Evolutionary conservation across 37 sponge, comb jelly and placozoan species (phyloP).

Genomic region (Agelas oroides): DNA sequence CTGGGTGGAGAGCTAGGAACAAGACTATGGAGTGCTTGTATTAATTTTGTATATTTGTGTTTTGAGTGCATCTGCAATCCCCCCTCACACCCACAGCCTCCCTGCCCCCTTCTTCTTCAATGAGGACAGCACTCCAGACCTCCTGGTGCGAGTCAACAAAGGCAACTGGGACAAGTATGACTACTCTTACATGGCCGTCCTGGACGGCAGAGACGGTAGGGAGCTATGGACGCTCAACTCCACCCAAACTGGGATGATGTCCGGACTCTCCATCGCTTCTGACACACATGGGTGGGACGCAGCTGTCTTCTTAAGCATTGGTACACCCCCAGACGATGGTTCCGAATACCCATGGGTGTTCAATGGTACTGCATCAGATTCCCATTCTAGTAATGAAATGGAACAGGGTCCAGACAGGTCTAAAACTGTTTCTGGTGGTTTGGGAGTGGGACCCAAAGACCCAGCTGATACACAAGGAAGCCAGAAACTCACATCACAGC

Average conservation of each 20-base stretch:
- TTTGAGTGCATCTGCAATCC: too few species aligned
- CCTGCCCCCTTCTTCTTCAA: slow-evolving; percentile 81
- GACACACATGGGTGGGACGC: slow-evolving; percentile 62
- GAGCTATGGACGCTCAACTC: slow-evolving; percentile 73
- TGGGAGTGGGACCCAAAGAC: too few species aligned
- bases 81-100: slow-evolving; percentile 43
- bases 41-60: too few species aligned
- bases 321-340: not conserved
- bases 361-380: too few species aligned
- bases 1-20: too few species aligned
- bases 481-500: too few species aligned
- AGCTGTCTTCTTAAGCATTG: slow-evolving; percentile 53
- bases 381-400: too few species aligned
- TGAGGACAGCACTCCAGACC: slow-evolving; percentile 68
- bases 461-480: too few species aligned
- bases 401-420: too few species aligned
- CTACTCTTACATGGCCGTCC: slow-evolving; percentile 50
- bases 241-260: slow-evolving; percentile 43
- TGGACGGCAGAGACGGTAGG: slow-evolving; percentile 69
- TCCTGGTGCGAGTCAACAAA: slow-evolving; percentile 60
- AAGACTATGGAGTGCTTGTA: too few species aligned
- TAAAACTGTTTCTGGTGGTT: too few species aligned
- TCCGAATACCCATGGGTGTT: too few species aligned
- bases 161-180: slow-evolving; percentile 74
- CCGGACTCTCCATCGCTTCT: slow-evolving; percentile 34